Evolutionary conservation across 2,797 vertebrate species (phyloP), one percentile per base, ranked within the genome.

Genomic region (Neosalanx taihuensis): DNA sequence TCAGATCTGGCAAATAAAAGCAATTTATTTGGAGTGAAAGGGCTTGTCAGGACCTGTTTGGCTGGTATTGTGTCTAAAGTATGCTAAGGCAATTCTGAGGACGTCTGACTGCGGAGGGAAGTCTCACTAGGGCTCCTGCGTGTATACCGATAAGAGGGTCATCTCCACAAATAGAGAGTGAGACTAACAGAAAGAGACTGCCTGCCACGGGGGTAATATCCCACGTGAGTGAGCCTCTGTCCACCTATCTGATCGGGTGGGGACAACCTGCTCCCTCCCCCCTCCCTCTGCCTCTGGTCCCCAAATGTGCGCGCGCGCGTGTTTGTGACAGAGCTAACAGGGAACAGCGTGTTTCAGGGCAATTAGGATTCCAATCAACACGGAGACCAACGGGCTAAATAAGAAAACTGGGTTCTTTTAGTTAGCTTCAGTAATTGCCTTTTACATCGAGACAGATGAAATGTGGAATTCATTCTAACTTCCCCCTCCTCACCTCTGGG

Each of bases 321-420:
- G 56, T 58, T n/a, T 58, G 56, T 58, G 56, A 2, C 2, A 20
- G 56, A 69, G 75, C 17, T 12, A 30, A 74, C 59, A 29, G 1
- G 23, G 53, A 41, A 67, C 41, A 72, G 64, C 69, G 82, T 65
- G 73, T 66, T 72, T 74, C 71, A 33, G 35, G 73, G 67, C 72
- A 79, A 79, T 83, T 73, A 80, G 71, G 75, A 76, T 76, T 83
- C 76, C 61, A 46, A 70, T 59, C 33, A 76, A 79, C 77, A 72
- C 64, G 18, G 65, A 70, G 66, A 33, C 74, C 20, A 64, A 72
- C 74, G 76, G 79, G 20, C 57, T 80, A 74, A 41, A 49, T n/a
- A 13, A 26, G 0, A 12, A 51, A 41, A 10, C 17, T 18, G 30
- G 37, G 17, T 72, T 70, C 70, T 53, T 26, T 58, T 76, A 78